A percentile compares a stretch with the other conserved stretches of the same genome.
These are phyloP conservation scores for Toxostoma redivivum DNA, from an alignment of 2,113 vertebrate species.

Conservation along the genomic window DNA sequence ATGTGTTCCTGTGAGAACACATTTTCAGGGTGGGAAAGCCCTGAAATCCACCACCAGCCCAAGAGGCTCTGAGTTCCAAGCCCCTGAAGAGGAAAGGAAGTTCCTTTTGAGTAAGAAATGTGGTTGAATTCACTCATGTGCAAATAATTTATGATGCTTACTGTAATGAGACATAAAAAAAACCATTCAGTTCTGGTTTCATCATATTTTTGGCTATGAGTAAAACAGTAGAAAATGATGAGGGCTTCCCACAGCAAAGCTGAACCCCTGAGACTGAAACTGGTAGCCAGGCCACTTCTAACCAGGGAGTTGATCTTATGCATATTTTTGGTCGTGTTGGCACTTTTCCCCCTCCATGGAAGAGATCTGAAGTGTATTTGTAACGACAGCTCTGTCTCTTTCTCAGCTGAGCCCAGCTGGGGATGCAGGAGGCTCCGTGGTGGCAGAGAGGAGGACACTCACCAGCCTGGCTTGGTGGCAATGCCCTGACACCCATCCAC, in stretches of 20 bases:
- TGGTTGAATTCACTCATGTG: background rate
- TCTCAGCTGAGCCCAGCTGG: background rate
- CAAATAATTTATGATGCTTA: constrained; percentile 48
- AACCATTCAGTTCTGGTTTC: constrained; percentile 25
- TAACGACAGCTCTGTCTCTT: background rate
- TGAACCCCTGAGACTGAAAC: background rate
- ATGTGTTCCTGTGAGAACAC: too few species aligned
- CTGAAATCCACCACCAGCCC: background rate
- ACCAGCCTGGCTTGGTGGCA: background rate
- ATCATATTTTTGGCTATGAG: constrained; percentile 42
- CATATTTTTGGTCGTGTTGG: background rate
- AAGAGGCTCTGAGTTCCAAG: background rate
- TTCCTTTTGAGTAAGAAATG: constrained; percentile 34
- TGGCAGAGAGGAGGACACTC: background rate
- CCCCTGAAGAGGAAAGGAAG: background rate
- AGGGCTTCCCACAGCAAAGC: constrained; percentile 36
- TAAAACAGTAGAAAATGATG: background rate
- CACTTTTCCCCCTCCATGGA: background rate
- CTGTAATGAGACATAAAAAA: constrained; percentile 36
- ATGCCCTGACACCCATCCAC: fast-evolving
- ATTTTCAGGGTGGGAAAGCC: background rate
- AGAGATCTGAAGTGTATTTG: background rate
- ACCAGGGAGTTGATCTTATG: background rate
- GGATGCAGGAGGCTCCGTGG: fast-evolving
- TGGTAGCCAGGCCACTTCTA: constrained; percentile 14